A percentile compares a stretch with the other conserved stretches of the same genome.
Evolutionary conservation across 2,797 vertebrate genomes (phyloP).

Genomic region (Coracias cyanogaster): DNA sequence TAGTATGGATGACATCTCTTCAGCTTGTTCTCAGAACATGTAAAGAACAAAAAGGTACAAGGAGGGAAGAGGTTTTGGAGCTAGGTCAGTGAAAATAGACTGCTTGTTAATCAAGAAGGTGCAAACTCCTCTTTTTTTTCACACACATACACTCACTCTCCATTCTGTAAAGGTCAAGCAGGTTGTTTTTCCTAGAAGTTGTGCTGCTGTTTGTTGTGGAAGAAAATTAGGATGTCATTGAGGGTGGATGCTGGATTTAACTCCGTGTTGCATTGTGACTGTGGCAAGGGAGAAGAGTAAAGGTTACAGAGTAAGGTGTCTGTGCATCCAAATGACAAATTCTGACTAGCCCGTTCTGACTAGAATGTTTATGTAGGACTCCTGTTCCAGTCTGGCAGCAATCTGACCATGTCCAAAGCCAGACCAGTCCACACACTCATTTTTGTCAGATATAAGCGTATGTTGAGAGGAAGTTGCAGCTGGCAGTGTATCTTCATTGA

Average conservation of each 20-base stretch:
- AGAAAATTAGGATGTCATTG: not conserved
- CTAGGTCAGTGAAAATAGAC: not conserved
- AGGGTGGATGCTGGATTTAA: not conserved
- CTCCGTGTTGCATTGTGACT: not conserved
- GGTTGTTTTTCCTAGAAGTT: not conserved
- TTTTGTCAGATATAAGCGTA: not conserved
- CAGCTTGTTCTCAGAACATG: not conserved
- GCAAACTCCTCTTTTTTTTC: not conserved
- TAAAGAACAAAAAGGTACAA: not conserved
- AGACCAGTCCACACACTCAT: not conserved
- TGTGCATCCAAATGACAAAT: not conserved
- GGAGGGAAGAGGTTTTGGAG: rapidly evolving
- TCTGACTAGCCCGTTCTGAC: not conserved
- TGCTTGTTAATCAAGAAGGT: not conserved
- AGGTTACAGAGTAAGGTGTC: not conserved
- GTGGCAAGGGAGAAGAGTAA: not conserved
- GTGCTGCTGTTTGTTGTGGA: not conserved
- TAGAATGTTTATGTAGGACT: not conserved
- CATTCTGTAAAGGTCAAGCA: not conserved
- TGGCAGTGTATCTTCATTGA: not conserved
- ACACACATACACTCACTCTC: rapidly evolving
- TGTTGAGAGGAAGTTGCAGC: not conserved
- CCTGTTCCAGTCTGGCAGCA: not conserved
- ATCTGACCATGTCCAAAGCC: not conserved
- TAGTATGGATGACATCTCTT: not conserved